Conservation (phyloP, 2,888 invertebrate species). For the Gryllus longicercus region DNA sequence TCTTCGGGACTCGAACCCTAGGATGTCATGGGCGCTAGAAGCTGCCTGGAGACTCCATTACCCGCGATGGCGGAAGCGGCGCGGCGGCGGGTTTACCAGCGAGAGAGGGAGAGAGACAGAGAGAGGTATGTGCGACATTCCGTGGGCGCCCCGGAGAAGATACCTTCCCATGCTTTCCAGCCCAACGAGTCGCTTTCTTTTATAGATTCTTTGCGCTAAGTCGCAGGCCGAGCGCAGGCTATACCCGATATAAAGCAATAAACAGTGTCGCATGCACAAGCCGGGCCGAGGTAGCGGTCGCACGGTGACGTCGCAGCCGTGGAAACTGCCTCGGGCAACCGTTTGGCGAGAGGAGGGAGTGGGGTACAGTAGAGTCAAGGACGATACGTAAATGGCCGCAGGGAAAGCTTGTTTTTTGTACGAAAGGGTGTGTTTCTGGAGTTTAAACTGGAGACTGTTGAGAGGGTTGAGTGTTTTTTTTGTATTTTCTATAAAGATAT, state of each 20-base stretch:
- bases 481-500: no score
- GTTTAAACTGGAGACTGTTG: no score
- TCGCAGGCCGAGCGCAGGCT: background rate
- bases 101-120: background rate
- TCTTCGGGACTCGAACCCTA: no score
- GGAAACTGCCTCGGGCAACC: background rate
- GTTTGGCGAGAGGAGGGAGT: no score
- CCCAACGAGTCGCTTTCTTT: conserved; percentile 1
- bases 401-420: no score
- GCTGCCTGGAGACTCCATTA: no score
- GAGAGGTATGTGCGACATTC: background rate
- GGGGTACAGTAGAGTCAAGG: no score
- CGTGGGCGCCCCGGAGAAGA: background rate
- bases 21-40: no score
- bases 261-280: background rate
- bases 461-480: no score
- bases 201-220: background rate
- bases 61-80: background rate
- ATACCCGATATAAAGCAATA: conserved; percentile 17
- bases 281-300: background rate
- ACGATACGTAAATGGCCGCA: no score
- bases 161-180: conserved; percentile 2
- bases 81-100: background rate
- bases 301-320: background rate
- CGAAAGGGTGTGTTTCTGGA: no score